Evolutionary conservation across 2,888 invertebrate species (phyloP), one percentile per base, ranked within the genome.

Genomic region (Brachyptera risi): DNA sequence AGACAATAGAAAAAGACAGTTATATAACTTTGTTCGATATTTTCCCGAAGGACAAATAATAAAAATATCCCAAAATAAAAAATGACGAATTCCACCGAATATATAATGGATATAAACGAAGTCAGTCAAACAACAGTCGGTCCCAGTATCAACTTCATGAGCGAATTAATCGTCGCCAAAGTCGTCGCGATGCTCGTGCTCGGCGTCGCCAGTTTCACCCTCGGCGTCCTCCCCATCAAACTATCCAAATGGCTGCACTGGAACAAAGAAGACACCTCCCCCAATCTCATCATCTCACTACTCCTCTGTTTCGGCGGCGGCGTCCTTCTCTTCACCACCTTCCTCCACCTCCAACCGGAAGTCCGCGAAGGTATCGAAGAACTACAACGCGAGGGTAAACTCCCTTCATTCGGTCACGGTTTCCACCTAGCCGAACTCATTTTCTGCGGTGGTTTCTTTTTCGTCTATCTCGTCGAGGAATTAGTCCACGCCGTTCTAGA

Each of bases 131-230:
- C 4, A 11, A 54, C 37, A 5, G 37, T 54, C 5, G 37, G 21
- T 7, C 11, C 54, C 7, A 17, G 15, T 21, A 21, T 37, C 21
- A 13, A 15, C 19, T 23, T 47, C 23, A 47, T 47, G 47, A 47
- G 47, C 47, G 47, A 58, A 19, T 50, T 86, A 5, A 72, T 88
- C 17, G 68, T 84, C 24, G 90, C 92, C 17, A 94, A 94, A 75
- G 80, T 83, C 23, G 83, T 88, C 3, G 85, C 93, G 1, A 90
- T 94, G 87, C 76, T 81, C 42, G 85, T 88, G 26, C 80, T 95
- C 13, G 89, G 92, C 70, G 73, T 80, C 60, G 85, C 88, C 19
- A 91, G 92, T 47, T 82, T 90, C 71, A 71, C 86, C 19, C 84
- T 91, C 68, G 94, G 94, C 49, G 76, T 86, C 4, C 71, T 86